Evolutionary conservation across 2,797 vertebrate species (phyloP), one percentile per base, ranked within the genome.

Genomic region (Distichodus sexfasciatus): DNA sequence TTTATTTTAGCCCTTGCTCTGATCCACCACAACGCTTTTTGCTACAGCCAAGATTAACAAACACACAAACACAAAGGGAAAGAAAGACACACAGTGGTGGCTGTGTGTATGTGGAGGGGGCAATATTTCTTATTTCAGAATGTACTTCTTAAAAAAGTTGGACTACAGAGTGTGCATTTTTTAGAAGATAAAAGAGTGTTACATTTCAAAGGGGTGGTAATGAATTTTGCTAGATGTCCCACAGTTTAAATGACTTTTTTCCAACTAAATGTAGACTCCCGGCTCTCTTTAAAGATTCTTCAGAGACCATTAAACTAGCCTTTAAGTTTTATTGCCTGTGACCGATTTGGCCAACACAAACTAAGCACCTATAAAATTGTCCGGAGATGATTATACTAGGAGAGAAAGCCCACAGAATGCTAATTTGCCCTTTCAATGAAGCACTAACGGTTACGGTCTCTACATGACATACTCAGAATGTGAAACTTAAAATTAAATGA

Each of bases 281-380:
- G 73, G 76, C 81, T 81, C 72, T 78, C 72, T 84, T 82, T 80
- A 79, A 82, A 83, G 76, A 79, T 76, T 81, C 60, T 80, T 84
- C 70, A 81, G 81, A 85, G 84, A 79, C 79, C 76, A 82, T 87
- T 88, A 85, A 87, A 85, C 76, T 82, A 66, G 64, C 71, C 57
- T 81, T 86, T 65, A 81, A 71, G 64, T 78, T 86, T 83, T 85
- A 90, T 80, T 83, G 82, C 87, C 82, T 77, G 72, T 84, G 82
- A 86, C 85, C 70, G 75, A 85, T 78, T 76, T 77, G 76, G 72
- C 74, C 60, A 79, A 73, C 67, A 60, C 75, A 81, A 82, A 77
- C 69, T 78, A 77, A 82, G 69, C 59, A 71, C 76, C 76, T 77
- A 75, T 83, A 79, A 78, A 81, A 57, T 70, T 81, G 75, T 66